Evolutionary conservation across 64 coral and sea anemone species (phyloP), one percentile per base, ranked within the genome.

Genomic region (Montipora cactus): DNA sequence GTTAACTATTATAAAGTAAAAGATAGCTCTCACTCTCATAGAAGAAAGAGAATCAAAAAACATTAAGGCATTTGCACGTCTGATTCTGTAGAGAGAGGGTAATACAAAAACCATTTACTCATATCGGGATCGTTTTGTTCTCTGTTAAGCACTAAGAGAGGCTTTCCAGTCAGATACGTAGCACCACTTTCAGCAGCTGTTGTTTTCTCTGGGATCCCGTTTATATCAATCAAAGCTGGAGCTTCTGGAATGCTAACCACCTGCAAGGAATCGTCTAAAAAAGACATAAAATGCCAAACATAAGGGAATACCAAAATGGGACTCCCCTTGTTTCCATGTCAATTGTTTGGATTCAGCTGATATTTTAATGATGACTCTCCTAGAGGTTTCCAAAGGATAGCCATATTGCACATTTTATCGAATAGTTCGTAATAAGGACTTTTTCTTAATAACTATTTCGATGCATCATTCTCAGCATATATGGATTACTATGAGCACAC

Each of bases 181-280:
- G 82, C 62, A 21, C 82, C 82, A 50, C 44, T 86, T 66, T 86
- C 82, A 13, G 71, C 44, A 22, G 82, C 82, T 71, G 82, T 86
- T 86, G 82, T 86, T 86, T 86, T 86, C 2, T 86, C 82, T 49
- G 82, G 82, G 47, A 86, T 68, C 19, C 82, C 82, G n/a, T 86
- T 71, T 52, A 45, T 50, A 50, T 86, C 82, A 71, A 20, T 44
- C 82, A 86, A 9, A 19, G 47, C 44, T 19, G 82, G 66, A n/a
- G 66, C 82, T 11, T 22, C 67, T 21, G 82, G 16, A 50, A 71
- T 86, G 9, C 19, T 86, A 46, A 86, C 66, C 49, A 64, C 47
- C 19, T 86, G 64, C 12, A 64, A 86, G 45, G 44, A 8, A n/a
- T n/a, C 45, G 71, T 86, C 82, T 86, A 6, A 14, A 71, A 5